Conservation (phyloP, 2,888 invertebrate species). For the Pimpla rufipes region DNA sequence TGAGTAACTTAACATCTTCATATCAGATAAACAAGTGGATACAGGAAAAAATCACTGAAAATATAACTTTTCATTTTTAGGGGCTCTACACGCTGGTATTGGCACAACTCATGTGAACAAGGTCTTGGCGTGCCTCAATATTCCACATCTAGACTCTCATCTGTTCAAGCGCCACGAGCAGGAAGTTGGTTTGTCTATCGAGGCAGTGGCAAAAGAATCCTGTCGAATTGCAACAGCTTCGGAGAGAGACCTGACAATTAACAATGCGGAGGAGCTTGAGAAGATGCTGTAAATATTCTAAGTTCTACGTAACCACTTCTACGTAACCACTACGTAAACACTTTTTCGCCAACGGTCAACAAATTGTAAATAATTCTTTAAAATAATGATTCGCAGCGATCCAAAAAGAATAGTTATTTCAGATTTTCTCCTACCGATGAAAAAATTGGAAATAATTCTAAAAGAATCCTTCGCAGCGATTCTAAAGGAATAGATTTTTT, state of each 20-base stretch:
- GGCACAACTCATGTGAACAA: neutral
- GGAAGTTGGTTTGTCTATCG: conserved; percentile 4
- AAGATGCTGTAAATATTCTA: conserved; percentile 12
- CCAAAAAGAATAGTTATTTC: no score
- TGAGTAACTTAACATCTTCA: neutral
- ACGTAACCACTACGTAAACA: no score
- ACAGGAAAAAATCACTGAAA: neutral
- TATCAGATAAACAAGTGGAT: neutral
- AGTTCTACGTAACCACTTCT: neutral
- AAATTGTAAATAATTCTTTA: no score
- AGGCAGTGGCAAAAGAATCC: conserved; percentile 13
- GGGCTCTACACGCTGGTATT: conserved; percentile 15
- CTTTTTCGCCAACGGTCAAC: no score
- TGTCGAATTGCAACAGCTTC: neutral
- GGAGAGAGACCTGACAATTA: neutral
- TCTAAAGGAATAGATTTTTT: no score
- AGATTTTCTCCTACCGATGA: no score
- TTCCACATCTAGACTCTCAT: neutral
- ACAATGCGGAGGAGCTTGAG: conserved; percentile 1
- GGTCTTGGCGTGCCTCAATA: conserved; percentile 10
- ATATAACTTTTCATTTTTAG: conserved; percentile 1
- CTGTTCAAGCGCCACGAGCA: neutral
- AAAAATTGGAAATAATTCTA: no score
- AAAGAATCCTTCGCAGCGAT: no score
- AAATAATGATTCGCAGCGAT: no score